Conservation (phyloP, 1,140 invertebrate genomes). For the Diorhabda elongata region DNA sequence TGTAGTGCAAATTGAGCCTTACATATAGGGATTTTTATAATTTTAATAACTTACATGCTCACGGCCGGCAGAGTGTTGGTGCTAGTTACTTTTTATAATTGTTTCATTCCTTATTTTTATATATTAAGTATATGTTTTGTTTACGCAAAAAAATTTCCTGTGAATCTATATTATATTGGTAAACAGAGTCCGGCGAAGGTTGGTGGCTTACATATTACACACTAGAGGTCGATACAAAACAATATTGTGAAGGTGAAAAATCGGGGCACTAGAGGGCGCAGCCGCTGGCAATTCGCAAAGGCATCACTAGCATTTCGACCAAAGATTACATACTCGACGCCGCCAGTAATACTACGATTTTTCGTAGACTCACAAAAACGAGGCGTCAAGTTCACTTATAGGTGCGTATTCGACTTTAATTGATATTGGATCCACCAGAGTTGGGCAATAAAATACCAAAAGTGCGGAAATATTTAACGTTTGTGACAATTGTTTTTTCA, state of each 20-base stretch:
- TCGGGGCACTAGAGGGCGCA: constrained; percentile 5
- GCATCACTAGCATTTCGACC: constrained; percentile 7
- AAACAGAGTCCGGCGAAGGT: too few relatives aligned
- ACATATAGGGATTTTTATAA: too few relatives aligned
- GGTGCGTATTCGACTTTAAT: neutral
- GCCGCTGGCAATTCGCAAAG: constrained; percentile 6
- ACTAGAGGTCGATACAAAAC: constrained; percentile 16
- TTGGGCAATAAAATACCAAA: constrained; percentile 2
- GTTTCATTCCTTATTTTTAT: too few relatives aligned
- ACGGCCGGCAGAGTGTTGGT: too few relatives aligned
- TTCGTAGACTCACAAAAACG: neutral
- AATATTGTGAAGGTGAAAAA: neutral
- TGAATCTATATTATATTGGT: too few relatives aligned
- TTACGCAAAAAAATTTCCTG: too few relatives aligned
- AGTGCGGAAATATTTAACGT: neutral
- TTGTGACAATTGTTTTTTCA: neutral
- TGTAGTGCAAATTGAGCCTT: too few relatives aligned
- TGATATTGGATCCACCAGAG: neutral
- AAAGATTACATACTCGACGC: neutral
- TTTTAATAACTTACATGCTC: too few relatives aligned
- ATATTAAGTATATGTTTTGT: too few relatives aligned
- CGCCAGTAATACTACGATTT: constrained; percentile 9
- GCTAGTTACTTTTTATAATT: too few relatives aligned
- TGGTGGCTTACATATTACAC: neutral
- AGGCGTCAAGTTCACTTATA: neutral